A percentile compares a stretch with the other conserved stretches of the same genome.
Conservation (phyloP, 2,797 vertebrate species). For the Anguilla anguilla region DNA sequence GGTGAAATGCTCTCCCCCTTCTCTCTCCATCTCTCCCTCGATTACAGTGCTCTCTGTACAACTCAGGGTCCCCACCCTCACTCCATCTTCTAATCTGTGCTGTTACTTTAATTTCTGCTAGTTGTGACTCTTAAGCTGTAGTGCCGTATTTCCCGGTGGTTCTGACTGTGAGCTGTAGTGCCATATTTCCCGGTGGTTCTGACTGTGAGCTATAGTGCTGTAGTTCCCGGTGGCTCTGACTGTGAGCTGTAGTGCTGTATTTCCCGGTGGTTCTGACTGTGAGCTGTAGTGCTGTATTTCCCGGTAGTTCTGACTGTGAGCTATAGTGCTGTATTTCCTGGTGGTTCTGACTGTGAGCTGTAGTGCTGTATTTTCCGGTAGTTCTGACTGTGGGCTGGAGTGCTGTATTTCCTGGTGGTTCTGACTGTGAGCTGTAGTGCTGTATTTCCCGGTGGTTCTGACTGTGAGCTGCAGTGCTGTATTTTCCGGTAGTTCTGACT, state of each 20-base stretch:
- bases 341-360: neutral
- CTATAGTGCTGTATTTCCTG: neutral
- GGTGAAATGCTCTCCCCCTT: conserved; percentile 12
- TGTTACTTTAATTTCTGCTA: neutral
- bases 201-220: neutral
- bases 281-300: neutral
- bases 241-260: neutral
- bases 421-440: too few relatives aligned
- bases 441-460: neutral
- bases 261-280: neutral
- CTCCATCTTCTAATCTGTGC: neutral
- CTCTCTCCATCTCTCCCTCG: neutral
- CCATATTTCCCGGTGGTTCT: neutral
- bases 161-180: too few relatives aligned
- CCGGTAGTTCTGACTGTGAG: neutral
- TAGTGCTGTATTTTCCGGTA: neutral
- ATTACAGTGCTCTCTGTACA: conserved; percentile 7
- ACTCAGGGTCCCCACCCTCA: too few relatives aligned
- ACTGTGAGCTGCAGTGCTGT: too few relatives aligned
- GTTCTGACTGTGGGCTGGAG: neutral
- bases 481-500: neutral
- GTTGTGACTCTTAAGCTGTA: neutral
- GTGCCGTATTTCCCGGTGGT: neutral
- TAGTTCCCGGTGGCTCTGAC: neutral
- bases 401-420: neutral